Evolutionary conservation across 2,113 vertebrate genomes (phyloP), one percentile per base, ranked within the genome.

Genomic region (Centropristis striata): DNA sequence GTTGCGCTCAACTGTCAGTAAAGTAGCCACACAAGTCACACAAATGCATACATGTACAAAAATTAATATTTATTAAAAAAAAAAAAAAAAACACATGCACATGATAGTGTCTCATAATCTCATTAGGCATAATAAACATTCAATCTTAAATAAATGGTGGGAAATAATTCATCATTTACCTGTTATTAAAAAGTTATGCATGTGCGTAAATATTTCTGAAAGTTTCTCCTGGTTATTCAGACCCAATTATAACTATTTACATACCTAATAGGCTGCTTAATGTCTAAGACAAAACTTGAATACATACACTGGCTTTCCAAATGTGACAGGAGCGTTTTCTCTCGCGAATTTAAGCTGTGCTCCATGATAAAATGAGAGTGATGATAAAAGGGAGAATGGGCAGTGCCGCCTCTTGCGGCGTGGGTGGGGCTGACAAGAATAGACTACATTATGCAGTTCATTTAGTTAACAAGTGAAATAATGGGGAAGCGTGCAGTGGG

Each of bases 391-490:
- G 94, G 91, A 94, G 94, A 94, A 94, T 94, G 95, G 95, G 96
- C 95, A 92, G 94, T 91, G 92, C 93, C 94, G 95, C 95, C 95
- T 92, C 96, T 96, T 95, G 96, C 96, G 95, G 97, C 95, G 97
- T 98, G 97, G 98, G 97, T 98, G 98, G 97, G 97, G 97, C 95
- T 95, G 97, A 97, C 97, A 97, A 98, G 96, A 98, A 97, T 97
- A 95, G 96, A 97, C 96, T 97, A 97, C 97, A 98, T 99, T 99
- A 97, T 99, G 97, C 97, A 97, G 97, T 97, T 98, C 96, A 98
- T 99, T 97, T 97, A 98, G 97, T 97, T 97, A 98, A 97, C 97
- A 97, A 98, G 97, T 97, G 97, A 97, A 97, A 98, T 97, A 98
- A 98, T 97, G 96, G 97, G 96, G 97, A 97, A 96, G 97, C 97